These are phyloP conservation scores for Leptinotarsa texana DNA, from an alignment of 1,140 invertebrate genomes.

Conservation along the genomic window DNA sequence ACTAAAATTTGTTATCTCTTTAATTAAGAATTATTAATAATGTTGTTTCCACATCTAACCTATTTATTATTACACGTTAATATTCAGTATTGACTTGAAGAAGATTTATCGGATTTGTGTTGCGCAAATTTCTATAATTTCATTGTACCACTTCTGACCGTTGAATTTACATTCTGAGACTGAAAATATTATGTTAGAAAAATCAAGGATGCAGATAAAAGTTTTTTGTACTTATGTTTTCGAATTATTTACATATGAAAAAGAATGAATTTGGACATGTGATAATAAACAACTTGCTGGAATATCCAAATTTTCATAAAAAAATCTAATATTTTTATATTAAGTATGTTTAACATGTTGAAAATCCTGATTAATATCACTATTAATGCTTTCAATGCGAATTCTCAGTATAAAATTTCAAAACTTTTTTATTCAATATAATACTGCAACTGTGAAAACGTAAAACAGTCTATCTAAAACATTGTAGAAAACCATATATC, in stretches of 20 bases:
- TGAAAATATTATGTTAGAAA: not conserved
- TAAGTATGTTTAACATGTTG: too few relatives aligned
- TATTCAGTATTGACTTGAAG: constrained; percentile 16
- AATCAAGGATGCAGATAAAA: constrained; percentile 21
- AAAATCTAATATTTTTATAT: too few relatives aligned
- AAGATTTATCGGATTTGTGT: constrained; percentile 17
- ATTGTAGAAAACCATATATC: too few relatives aligned
- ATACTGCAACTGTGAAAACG: too few relatives aligned
- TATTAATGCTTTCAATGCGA: too few relatives aligned
- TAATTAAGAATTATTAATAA: constrained; percentile 27
- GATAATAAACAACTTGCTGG: not conserved
- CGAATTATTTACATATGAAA: not conserved
- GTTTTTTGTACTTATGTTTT: not conserved
- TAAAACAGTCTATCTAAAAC: too few relatives aligned
- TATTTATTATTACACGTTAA: constrained; percentile 27
- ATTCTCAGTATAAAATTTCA: too few relatives aligned
- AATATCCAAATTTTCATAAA: too few relatives aligned
- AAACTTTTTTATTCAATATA: too few relatives aligned
- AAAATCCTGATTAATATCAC: too few relatives aligned
- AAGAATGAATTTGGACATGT: not conserved
- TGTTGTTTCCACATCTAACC: constrained; percentile 26
- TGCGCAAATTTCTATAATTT: constrained; percentile 18
- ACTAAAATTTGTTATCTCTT: constrained; percentile 29
- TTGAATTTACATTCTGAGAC: not conserved
- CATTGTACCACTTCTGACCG: not conserved